Evolutionary conservation across 2,888 invertebrate genomes (phyloP).

Genomic region (Plebejus anna): DNA sequence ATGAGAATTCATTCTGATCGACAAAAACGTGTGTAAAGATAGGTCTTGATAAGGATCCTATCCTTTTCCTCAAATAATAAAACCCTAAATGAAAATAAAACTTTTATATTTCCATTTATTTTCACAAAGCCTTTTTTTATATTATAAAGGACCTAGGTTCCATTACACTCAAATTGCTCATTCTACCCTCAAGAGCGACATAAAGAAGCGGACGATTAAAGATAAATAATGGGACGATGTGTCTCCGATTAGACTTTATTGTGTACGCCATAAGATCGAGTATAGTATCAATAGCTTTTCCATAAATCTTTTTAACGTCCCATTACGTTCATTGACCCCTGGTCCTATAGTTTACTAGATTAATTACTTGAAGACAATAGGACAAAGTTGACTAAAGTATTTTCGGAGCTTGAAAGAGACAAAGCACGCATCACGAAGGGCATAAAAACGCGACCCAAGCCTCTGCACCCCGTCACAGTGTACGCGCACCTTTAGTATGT

Average conservation of each 20-base stretch:
- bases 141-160: background rate
- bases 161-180: background rate
- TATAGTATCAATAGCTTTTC: background rate
- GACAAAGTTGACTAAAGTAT: background rate
- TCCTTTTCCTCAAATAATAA: background rate
- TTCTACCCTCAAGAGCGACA: slow-evolving; percentile 9
- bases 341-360: background rate
- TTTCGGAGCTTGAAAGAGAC: background rate
- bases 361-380: background rate
- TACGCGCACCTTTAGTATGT: too few relatives aligned
- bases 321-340: background rate
- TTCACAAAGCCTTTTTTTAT: background rate
- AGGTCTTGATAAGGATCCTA: background rate
- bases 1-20: background rate
- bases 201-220: slow-evolving; percentile 14
- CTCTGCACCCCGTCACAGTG: too few relatives aligned
- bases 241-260: background rate
- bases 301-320: slow-evolving; percentile 12
- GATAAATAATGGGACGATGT: background rate
- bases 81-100: background rate
- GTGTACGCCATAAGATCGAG: background rate
- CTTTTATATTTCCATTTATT: background rate
- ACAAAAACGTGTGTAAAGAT: background rate
- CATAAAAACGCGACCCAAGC: too few relatives aligned
- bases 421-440: too few relatives aligned